Base-by-base conservation (phyloP, 2,888 invertebrate genomes). In the Rotaria magnacalcarata region DNA sequence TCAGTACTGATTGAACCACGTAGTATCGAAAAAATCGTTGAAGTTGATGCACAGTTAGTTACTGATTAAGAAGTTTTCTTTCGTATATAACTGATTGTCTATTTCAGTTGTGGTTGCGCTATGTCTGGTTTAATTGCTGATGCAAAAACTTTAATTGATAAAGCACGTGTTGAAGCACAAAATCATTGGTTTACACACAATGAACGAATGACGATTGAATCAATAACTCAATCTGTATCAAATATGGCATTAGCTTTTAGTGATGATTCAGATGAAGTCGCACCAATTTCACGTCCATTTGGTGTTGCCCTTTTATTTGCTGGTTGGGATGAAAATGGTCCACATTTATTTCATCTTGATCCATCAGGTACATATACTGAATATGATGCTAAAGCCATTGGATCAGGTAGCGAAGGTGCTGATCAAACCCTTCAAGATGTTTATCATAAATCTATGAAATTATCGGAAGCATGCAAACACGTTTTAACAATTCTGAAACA, bases 231-330 rank as follows among this genome's bases (percentile, higher is more conserved):
- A 91, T 96, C 98, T 7, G 98, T 99, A 1, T 97, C 98, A 75
- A 97, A 98, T 91, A 92, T 99, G 89, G 98, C 99, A n/a, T 96
- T 99, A 90, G 96, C 97, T 90, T 99, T 99, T 92, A 98, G 99
- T 21, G 87, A 87, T 21, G 80, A 85, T 60, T 75, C 75, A n/a
- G 99, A 99, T 91, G 97, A 97, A 88, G 92, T 91, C 50, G 92
- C 92, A 87, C 92, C 92, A 24, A 93, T 93, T 96, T 96, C 87
- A 94, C 93, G 99, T 87, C 99, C 99, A 7, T 99, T 99, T 92
- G 99, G 99, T 87, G 99, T 99, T 34, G 99, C 99, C 41, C 95
- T 99, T 90, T 93, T 99, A 89, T 97, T 99, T 93, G 99, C 97
- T 88, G 93, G 94, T 52, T 91, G 95, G 89, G 98, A 99, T 91